Base-by-base conservation (phyloP, 2,113 vertebrate species). In the Opisthocomus hoazin region DNA sequence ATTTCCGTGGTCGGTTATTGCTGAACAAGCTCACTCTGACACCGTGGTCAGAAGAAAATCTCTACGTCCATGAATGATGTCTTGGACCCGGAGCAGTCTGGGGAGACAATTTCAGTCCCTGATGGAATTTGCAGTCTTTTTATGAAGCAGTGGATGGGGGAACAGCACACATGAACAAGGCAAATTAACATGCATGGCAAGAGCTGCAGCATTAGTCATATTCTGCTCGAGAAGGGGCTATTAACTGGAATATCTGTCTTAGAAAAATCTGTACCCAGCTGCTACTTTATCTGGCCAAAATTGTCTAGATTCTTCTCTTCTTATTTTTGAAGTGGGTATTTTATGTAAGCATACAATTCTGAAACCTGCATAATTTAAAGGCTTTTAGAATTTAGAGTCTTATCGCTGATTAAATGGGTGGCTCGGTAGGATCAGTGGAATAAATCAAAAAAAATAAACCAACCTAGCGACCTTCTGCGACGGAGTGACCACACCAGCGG, bases 1-100 rank as follows among this genome's bases (percentile, higher is more conserved):
- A 15, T 14, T 9, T 13, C 9, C 11, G 1, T 2, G 24, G 15
- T 5, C 8, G 50, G 30, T 48, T 24, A 16, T 2, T 5, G 34
- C 48, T 27, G 27, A 22, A 30, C 17, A 7, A 34, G 58, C 21
- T 22, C 26, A 10, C 18, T 12, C 70, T 12, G 63, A 36, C 32
- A 24, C 30, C 11, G 6, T 0, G 19, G 64, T 22, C 37, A 37
- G 23, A 34, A 37, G 23, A 9, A 13, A 45, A 37, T 3, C 10
- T 12, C 11, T 3, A 6, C 39, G 12, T 7, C 84, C 63, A 27
- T 17, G 26, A 34, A 41, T 11, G 39, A 26, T 1, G 7, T 12
- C 7, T 36, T 5, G 16, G 39, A 22, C 19, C 29, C 19, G 1
- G 34, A 58, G 57, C 7, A 6, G 6, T 24, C 12, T 9, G 26